Evolutionary conservation across 2,888 invertebrate genomes (phyloP).

Genomic region (Cylloceria caligata): DNA sequence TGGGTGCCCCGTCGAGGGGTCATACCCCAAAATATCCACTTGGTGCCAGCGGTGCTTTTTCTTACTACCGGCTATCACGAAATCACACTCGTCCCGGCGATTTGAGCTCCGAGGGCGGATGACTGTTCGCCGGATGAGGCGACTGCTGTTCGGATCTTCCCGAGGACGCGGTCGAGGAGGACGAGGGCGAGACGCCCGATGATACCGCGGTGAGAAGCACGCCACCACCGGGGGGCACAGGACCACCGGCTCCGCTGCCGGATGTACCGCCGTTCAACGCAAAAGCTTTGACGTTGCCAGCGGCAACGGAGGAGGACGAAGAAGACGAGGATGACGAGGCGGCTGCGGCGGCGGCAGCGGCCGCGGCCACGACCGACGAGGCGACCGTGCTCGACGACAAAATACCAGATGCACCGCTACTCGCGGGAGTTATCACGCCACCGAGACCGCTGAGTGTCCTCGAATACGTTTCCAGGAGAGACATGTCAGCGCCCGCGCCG

Average conservation of each 20-base stretch:
- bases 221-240: constrained; percentile 83
- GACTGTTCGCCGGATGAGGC: constrained; percentile 77
- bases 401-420: constrained; percentile 75
- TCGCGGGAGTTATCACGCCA: constrained; percentile 81
- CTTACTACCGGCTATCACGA: constrained; percentile 65
- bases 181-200: constrained; percentile 86
- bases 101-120: constrained; percentile 81
- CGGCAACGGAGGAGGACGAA: constrained; percentile 84
- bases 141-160: constrained; percentile 84
- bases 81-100: constrained; percentile 83
- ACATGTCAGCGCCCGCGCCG: constrained; percentile 87
- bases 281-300: constrained; percentile 82
- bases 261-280: constrained; percentile 83
- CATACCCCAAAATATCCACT: constrained; percentile 46
- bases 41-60: background rate
- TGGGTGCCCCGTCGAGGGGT: constrained; percentile 12
- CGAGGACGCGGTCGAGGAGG: constrained; percentile 86
- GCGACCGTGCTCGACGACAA: constrained; percentile 82
- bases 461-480: constrained; percentile 91
- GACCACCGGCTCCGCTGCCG: constrained; percentile 47
- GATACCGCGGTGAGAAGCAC: constrained; percentile 86
- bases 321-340: constrained; percentile 77
- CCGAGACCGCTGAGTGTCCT: constrained; percentile 87
- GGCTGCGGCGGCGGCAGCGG: constrained; percentile 84
- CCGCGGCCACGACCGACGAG: constrained; percentile 85